Conservation (phyloP, 2,797 vertebrate species). For the Crocodylus rhombifer region DNA sequence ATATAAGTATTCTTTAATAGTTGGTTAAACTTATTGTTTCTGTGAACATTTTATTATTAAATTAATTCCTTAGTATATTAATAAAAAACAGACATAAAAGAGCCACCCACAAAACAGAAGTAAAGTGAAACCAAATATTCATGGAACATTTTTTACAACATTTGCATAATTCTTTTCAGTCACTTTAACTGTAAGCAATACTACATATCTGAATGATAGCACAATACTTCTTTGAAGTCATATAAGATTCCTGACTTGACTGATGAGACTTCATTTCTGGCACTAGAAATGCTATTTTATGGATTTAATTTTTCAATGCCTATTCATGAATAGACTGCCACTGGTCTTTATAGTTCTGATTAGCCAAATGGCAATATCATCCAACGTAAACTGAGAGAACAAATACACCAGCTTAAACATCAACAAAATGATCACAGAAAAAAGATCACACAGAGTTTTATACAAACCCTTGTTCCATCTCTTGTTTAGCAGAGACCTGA, state of each 20-base stretch:
- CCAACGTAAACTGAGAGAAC: not conserved
- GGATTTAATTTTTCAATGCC: not conserved
- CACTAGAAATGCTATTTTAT: not conserved
- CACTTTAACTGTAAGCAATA: not conserved
- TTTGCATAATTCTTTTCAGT: not conserved
- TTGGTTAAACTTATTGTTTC: not conserved
- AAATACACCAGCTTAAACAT: not conserved
- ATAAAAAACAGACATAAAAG: constrained; percentile 10
- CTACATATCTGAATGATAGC: not conserved
- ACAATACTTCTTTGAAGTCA: not conserved
- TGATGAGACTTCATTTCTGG: not conserved
- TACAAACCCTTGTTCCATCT: too few relatives aligned
- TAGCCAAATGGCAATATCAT: not conserved
- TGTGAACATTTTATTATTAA: not conserved
- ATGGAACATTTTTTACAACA: not conserved
- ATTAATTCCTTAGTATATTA: not conserved
- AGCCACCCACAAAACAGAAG: not conserved
- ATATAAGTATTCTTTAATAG: not conserved
- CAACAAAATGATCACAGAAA: too few relatives aligned
- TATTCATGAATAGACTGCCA: not conserved
- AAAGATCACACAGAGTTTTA: too few relatives aligned
- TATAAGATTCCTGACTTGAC: not conserved
- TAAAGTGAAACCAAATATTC: not conserved
- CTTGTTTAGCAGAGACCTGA: too few relatives aligned
- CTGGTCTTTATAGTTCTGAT: accelerated